Percentiles rank a stretch among this genome's conserved stretches.
phyloP scores from a whole-genome alignment of 2,113 vertebrate genomes.

The Condylura cristata region DNA sequence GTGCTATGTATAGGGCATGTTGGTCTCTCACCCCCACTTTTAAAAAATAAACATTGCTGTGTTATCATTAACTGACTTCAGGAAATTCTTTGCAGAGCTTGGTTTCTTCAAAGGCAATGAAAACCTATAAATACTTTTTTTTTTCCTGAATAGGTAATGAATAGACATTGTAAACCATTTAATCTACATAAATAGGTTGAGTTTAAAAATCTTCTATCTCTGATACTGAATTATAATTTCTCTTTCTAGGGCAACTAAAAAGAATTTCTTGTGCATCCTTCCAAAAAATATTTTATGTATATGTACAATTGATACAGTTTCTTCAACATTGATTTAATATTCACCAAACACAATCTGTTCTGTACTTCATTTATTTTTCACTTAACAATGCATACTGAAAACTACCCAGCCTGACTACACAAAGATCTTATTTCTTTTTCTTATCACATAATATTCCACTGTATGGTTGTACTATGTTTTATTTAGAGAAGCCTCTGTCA shows the following conservation, averaged over 20 bases:
- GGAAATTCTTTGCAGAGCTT: neutral
- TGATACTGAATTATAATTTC: neutral
- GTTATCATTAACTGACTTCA: neutral
- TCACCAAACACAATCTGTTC: neutral
- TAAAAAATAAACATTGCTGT: neutral
- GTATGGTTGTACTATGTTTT: neutral
- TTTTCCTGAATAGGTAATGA: constrained; percentile 40
- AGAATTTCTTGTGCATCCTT: neutral
- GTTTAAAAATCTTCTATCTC: constrained; percentile 16
- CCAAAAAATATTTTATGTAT: neutral
- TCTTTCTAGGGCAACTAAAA: neutral
- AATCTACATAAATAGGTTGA: neutral
- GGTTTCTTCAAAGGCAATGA: constrained; percentile 1
- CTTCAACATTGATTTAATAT: neutral
- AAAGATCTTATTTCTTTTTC: neutral
- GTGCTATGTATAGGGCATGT: neutral
- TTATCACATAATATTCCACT: neutral
- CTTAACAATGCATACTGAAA: neutral
- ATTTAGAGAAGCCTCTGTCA: neutral
- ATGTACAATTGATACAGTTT: neutral
- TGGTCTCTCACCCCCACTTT: neutral
- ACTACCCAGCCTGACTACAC: neutral
- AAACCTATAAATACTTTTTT: neutral
- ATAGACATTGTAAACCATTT: neutral
- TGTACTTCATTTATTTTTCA: neutral